Percentiles rank a stretch among this genome's conserved stretches.
These are phyloP conservation scores for Dorcus hopei DNA, from an alignment of 2,888 invertebrate species.

Conservation along the genomic window DNA sequence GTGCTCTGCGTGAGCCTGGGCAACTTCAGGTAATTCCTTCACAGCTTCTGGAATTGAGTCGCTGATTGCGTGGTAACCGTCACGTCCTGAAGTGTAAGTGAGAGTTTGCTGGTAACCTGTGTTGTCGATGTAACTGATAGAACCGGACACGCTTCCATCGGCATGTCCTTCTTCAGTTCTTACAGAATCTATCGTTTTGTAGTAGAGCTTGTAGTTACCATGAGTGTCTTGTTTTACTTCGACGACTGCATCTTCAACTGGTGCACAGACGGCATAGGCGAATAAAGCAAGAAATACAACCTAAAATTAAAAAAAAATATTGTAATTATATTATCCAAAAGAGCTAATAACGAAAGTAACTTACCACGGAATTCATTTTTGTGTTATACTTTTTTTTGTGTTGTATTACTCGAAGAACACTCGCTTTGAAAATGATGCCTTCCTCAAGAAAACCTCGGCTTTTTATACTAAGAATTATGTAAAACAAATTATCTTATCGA, in stretches of 20 bases:
- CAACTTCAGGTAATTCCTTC: constrained; percentile 34
- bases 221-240: constrained; percentile 27
- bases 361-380: no score
- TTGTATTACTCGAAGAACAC: no score
- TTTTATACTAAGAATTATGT: no score
- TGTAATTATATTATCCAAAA: no score
- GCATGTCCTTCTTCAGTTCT: constrained; percentile 24
- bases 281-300: constrained; percentile 10
- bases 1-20: constrained; percentile 28
- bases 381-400: no score
- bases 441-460: no score
- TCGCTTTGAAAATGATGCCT: no score
- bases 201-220: constrained; percentile 29
- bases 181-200: constrained; percentile 22
- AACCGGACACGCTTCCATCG: constrained; percentile 27
- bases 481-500: no score
- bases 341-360: no score
- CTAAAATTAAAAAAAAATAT: no score
- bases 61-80: constrained; percentile 14
- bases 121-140: constrained; percentile 27
- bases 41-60: constrained; percentile 28
- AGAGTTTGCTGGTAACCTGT: no score
- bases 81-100: no score
- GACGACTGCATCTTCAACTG: constrained; percentile 13
- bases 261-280: constrained; percentile 10